Conservation (phyloP, 2,113 vertebrate genomes). For the Bos javanicus region DNA sequence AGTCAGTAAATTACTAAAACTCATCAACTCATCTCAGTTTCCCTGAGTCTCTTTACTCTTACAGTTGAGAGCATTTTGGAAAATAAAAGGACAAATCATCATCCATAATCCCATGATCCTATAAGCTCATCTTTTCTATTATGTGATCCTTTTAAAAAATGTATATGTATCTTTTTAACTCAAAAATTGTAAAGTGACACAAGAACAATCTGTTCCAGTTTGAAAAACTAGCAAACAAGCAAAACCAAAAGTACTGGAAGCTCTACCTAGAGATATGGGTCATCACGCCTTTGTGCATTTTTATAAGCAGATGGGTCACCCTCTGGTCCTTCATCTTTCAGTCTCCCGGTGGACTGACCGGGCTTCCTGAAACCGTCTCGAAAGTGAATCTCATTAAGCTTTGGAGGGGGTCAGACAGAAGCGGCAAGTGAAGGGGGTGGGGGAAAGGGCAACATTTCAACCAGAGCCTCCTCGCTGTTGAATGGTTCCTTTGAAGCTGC, state of each 20-base stretch:
- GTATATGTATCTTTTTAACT: not conserved
- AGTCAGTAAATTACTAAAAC: not conserved
- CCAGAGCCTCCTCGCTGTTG: too few species aligned
- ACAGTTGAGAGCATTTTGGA: not conserved
- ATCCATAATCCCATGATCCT: not conserved
- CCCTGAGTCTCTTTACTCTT: not conserved
- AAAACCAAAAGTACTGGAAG: not conserved
- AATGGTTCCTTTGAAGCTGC: not conserved
- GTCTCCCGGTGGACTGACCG: not conserved
- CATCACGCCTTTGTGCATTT: not conserved
- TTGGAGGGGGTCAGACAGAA: not conserved
- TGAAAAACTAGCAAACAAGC: not conserved
- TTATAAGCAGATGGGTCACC: not conserved
- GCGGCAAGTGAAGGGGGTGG: not conserved
- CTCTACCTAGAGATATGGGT: not conserved
- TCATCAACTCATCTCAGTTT: not conserved
- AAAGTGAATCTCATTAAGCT: not conserved
- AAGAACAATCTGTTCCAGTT: not conserved
- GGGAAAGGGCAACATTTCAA: not conserved
- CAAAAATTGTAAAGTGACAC: not conserved
- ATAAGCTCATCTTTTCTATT: not conserved
- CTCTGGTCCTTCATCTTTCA: not conserved
- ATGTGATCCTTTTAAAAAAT: not conserved
- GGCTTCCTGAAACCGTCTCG: too few species aligned
- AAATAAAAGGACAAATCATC: not conserved